Evolutionary conservation across 2,888 invertebrate species (phyloP), one percentile per base, ranked within the genome.

Genomic region (Polia nebulosa): DNA sequence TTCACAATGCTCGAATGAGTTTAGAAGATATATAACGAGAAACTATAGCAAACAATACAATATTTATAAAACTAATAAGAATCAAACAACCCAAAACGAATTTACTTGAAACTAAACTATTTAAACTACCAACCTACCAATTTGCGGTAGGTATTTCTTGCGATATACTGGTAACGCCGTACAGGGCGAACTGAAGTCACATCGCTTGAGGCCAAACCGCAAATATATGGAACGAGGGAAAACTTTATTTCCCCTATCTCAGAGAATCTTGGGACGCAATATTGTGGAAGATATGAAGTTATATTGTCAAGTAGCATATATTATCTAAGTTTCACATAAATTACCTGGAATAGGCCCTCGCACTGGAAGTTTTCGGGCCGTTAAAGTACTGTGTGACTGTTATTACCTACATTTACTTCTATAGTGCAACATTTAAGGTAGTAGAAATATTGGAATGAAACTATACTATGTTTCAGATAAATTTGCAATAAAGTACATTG

Each of bases 161-260:
- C 76, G 60, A 69, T 69, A 69, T 69, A 78, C 69, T 77, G 52
- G 81, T 69, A 69, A 63, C 70, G 68, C 61, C 49, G 53, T 59
- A 56, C 27, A 63, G 58, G 73, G 77, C 25, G 59, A 51, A 49
- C 66, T 61, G 44, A 72, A 75, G 62, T 58, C 72, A 52, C 67
- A 57, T 56, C 59, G 72, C 82, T 80, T 66, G 75, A 65, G 83
- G 83, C 84, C 70, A 79, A 74, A 86, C 88, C 85, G 83, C 87
- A 85, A 84, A 87, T 86, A 84, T 80, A 84, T 74, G 69, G 80
- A 78, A 79, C 80, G 72, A 66, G 80, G 72, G 70, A 71, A 68
- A 87, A 85, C 78, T 85, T 85, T 83, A 82, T 82, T 80, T 84
- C 82, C 83, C 83, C 80, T 80, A 82, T 84, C 84, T 78, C 47